These are phyloP conservation scores for Oreochromis grahami DNA, from an alignment of 2,797 vertebrate species.

Conservation along the genomic window DNA sequence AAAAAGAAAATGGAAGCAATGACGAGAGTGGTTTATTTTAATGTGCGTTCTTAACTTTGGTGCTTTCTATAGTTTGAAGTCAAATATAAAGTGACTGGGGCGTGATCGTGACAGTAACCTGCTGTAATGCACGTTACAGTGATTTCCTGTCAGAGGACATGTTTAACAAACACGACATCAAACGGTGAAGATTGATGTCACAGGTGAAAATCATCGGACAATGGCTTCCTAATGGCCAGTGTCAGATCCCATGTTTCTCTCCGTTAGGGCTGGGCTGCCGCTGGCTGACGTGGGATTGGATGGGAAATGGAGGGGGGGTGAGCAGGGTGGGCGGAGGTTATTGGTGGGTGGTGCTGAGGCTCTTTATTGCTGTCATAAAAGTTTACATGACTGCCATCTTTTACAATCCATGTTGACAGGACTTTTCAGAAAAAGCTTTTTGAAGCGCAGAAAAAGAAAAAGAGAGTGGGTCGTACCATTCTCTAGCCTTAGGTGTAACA, in stretches of 20 bases:
- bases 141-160: neutral
- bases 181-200: conserved; percentile 14
- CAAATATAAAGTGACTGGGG: neutral
- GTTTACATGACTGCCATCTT: conserved; percentile 46
- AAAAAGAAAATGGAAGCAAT: neutral
- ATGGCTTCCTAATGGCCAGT: conserved; percentile 23
- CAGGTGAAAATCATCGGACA: conserved; percentile 16
- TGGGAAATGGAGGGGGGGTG: neutral
- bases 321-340: neutral
- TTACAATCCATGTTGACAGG: conserved; percentile 48
- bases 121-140: neutral
- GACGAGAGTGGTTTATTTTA: rapidly evolving
- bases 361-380: conserved; percentile 64
- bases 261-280: neutral
- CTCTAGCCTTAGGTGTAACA: conserved; percentile 62
- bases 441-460: neutral
- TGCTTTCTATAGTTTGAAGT: neutral
- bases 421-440: conserved; percentile 4
- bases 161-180: neutral
- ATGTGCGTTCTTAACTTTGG: neutral
- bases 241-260: conserved; percentile 26
- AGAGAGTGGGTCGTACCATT: neutral
- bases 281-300: neutral
- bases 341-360: neutral
- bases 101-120: neutral